A percentile compares a stretch with the other conserved stretches of the same genome.
Evolutionary conservation across 2,113 vertebrate species (phyloP).

Genomic region (Synodontis membranacea): DNA sequence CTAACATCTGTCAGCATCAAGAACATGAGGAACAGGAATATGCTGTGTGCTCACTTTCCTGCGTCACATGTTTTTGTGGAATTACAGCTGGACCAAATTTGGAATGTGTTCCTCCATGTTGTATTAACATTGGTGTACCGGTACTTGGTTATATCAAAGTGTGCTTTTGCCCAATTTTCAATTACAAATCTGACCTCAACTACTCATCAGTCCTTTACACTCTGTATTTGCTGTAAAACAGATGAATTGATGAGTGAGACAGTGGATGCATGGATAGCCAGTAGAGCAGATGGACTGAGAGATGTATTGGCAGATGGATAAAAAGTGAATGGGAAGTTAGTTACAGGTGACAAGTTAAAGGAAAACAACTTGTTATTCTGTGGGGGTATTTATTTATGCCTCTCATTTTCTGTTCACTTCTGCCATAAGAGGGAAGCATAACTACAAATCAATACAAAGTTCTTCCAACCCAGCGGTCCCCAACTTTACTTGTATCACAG

Average conservation of each 20-base stretch:
- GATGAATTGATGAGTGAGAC: not conserved
- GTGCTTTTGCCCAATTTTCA: not conserved
- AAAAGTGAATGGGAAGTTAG: not conserved
- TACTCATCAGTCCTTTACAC: not conserved
- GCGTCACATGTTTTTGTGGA: not conserved
- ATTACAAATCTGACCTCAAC: not conserved
- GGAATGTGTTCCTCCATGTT: too few relatives aligned
- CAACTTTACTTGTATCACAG: too few relatives aligned
- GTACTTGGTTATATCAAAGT: not conserved
- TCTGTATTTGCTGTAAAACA: not conserved
- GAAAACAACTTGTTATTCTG: not conserved
- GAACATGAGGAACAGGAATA: not conserved
- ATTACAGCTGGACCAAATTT: not conserved
- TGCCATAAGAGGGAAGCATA: not conserved
- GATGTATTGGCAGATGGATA: not conserved
- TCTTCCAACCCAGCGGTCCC: too few relatives aligned
- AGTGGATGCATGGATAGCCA: not conserved
- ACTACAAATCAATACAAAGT: not conserved
- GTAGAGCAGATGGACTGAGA: not conserved
- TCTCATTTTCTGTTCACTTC: not conserved
- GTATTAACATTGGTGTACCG: not conserved
- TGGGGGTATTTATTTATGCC: not conserved
- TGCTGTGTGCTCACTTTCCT: not conserved
- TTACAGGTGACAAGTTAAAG: not conserved
- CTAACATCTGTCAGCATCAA: conserved; percentile 9